phyloP scores from a whole-genome alignment of 2,113 vertebrate genomes.

The Vulpes lagopus region DNA sequence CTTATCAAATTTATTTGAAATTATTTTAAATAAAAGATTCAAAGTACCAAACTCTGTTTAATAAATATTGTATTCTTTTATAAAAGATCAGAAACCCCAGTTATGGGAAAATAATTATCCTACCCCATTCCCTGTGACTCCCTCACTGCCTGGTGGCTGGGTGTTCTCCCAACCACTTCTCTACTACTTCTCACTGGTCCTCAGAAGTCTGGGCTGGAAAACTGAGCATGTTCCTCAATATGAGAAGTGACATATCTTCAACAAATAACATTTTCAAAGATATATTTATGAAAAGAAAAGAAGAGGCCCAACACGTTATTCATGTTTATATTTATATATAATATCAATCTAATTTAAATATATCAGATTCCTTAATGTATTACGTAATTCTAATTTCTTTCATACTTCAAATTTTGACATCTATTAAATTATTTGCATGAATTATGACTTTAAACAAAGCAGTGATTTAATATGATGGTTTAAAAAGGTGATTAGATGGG shows the following conservation, averaged over 20 bases:
- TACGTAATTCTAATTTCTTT: background rate
- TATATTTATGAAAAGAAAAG: background rate
- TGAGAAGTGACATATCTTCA: background rate
- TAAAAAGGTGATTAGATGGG: background rate
- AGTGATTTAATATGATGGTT: background rate
- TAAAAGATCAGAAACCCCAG: background rate
- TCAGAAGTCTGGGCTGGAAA: background rate
- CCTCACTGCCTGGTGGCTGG: background rate
- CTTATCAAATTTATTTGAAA: background rate
- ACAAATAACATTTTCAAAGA: background rate
- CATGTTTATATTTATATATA: background rate
- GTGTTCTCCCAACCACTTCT: background rate
- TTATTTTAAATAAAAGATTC: slow-evolving; percentile 38
- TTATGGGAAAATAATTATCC: background rate
- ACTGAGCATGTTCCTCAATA: background rate
- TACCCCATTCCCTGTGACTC: background rate
- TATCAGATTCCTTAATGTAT: background rate
- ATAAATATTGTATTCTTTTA: background rate
- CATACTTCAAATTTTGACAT: background rate
- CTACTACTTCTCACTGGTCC: background rate
- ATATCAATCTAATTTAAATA: background rate
- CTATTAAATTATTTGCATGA: background rate
- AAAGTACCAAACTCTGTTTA: background rate
- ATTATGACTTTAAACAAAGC: background rate
- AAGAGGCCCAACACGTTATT: background rate